Evolutionary conservation across 2,888 invertebrate species (phyloP).

Genomic region (Diarsia dahlii): DNA sequence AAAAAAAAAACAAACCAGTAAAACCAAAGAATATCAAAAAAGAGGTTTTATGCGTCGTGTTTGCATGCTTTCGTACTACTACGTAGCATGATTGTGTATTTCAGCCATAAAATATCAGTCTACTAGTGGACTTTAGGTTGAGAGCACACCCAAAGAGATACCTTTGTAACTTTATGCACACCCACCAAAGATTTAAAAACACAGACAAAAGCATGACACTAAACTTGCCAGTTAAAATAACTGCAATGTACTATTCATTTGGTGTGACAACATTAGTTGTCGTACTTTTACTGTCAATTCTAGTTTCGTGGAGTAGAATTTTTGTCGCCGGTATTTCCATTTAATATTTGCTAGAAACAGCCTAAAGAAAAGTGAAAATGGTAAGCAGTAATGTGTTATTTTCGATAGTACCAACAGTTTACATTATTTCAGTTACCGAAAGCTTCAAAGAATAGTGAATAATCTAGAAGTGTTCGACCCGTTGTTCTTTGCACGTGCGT

Average conservation of each 20-base stretch:
- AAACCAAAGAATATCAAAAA: no score
- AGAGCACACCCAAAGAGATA: no score
- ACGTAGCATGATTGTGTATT: no score
- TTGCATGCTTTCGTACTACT: no score
- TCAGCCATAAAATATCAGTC: no score
- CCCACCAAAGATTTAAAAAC: no score
- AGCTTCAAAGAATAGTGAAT: constrained; percentile 28
- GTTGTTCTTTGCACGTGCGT: constrained; percentile 81
- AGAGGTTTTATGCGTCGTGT: no score
- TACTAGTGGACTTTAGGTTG: no score
- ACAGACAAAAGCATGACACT: background rate
- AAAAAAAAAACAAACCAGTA: no score
- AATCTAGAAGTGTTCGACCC: constrained; percentile 66
- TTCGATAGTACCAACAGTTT: constrained; percentile 18
- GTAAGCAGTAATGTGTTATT: constrained; percentile 62
- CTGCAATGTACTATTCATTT: background rate
- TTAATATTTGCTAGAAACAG: constrained; percentile 17
- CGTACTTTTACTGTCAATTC: constrained; percentile 49
- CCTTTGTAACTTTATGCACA: no score
- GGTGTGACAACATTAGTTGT: constrained; percentile 4
- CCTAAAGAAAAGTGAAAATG: constrained; percentile 65
- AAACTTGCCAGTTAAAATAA: constrained; percentile 26
- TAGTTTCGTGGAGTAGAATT: constrained; percentile 20
- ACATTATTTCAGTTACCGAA: constrained; percentile 8
- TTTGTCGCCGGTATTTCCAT: constrained; percentile 59